phyloP scores from a whole-genome alignment of 2,888 invertebrate species.

The Ptychoptera contaminata region DNA sequence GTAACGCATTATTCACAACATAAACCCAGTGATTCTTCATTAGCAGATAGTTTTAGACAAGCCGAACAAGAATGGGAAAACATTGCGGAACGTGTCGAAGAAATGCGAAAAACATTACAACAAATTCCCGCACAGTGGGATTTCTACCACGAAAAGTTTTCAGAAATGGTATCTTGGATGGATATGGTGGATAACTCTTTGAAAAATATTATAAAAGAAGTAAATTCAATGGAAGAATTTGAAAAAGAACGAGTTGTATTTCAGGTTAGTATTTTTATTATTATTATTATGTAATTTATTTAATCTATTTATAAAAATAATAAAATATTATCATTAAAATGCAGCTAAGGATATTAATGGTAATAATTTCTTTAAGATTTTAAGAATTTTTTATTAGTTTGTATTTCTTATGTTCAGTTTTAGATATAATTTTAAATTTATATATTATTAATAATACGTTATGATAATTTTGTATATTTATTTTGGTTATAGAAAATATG shows the following conservation, averaged over 20 bases:
- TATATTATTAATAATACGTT: background rate
- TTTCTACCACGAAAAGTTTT: conserved; percentile 63
- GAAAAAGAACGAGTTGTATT: conserved; percentile 79
- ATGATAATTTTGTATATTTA: conserved; percentile 4
- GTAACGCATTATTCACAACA: conserved; percentile 50
- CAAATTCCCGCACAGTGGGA: conserved; percentile 87
- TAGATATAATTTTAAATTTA: background rate
- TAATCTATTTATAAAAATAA: no score
- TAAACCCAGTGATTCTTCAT: conserved; percentile 45
- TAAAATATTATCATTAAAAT: conserved; percentile 7
- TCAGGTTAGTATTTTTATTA: conserved; percentile 44
- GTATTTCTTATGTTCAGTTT: background rate
- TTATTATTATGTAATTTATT: background rate
- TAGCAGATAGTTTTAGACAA: conserved; percentile 42
- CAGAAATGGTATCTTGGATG: conserved; percentile 82
- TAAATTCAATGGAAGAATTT: conserved; percentile 76
- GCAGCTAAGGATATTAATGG: conserved; percentile 35
- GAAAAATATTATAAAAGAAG: conserved; percentile 68
- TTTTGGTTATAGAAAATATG: conserved; percentile 57
- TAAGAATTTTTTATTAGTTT: no score
- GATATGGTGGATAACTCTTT: conserved; percentile 71
- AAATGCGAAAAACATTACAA: conserved; percentile 54
- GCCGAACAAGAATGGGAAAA: conserved; percentile 63
- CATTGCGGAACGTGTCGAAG: conserved; percentile 52
- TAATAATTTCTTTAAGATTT: conserved; percentile 16